These are phyloP conservation scores for Sinocyclocheilus anophthalmus DNA, from an alignment of 2,113 vertebrate genomes.

Conservation along the genomic window DNA sequence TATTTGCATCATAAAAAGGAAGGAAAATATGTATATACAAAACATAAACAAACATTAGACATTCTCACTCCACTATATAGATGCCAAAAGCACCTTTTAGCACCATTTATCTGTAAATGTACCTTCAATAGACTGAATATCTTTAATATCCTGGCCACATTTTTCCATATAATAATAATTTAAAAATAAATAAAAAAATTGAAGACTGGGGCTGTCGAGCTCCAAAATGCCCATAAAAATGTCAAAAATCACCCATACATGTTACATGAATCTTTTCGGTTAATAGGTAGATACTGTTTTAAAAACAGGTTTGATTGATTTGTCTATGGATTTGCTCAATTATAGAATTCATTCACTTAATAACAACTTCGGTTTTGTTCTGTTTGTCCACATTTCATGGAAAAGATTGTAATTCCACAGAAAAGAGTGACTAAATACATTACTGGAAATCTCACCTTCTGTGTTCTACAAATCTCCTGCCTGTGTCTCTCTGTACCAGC, in stretches of 20 bases:
- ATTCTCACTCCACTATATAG: too few species aligned
- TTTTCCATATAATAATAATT: background rate
- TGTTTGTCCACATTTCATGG: background rate
- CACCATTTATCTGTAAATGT: background rate
- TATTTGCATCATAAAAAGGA: background rate
- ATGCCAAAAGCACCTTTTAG: background rate
- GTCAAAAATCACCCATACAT: too few species aligned
- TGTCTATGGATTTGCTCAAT: background rate
- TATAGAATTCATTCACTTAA: background rate
- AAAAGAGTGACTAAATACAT: background rate
- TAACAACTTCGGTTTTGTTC: background rate
- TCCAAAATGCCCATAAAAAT: background rate
- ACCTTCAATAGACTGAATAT: background rate
- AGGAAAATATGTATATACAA: background rate
- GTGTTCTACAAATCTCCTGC: background rate
- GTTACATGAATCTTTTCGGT: too few species aligned
- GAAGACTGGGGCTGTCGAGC: background rate
- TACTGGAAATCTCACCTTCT: background rate
- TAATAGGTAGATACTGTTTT: too few species aligned
- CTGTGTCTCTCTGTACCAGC: background rate
- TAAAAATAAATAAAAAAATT: background rate
- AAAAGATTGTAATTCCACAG: background rate
- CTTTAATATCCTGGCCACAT: background rate
- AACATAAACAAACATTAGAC: too few species aligned
- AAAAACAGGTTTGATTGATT: too few species aligned